Conservation (phyloP, 30 jellyfish, hydroid and myxozoan species). For the Cassiopea andromeda region DNA sequence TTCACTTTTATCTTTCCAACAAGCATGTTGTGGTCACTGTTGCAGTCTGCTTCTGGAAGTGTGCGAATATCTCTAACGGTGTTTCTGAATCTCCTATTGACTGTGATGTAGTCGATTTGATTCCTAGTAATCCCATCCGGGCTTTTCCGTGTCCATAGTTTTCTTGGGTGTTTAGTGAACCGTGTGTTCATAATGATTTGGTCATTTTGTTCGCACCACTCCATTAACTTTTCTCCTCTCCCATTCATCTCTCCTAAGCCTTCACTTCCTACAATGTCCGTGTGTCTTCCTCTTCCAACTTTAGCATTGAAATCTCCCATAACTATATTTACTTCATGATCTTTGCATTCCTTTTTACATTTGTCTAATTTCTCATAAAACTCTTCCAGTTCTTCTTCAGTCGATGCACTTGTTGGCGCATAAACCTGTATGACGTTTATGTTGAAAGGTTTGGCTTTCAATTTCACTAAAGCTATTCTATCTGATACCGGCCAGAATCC, state of each 20-base stretch:
- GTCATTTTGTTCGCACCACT: constrained; percentile 11
- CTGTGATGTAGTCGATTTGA: too few species aligned
- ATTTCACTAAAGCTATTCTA: constrained; percentile 18
- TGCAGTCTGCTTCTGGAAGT: too few species aligned
- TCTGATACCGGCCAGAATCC: constrained; percentile 17
- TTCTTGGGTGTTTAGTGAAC: too few species aligned
- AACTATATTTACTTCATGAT: constrained; percentile 5
- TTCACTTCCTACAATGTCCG: constrained; percentile 6
- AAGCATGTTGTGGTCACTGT: too few species aligned
- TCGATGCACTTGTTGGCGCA: constrained; percentile 15
- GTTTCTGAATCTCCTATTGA: too few species aligned
- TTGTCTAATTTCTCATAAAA: constrained; percentile 27
- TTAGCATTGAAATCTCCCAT: not conserved
- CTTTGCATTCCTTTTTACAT: constrained; percentile 38
- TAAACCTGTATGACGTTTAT: constrained; percentile 1
- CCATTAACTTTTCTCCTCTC: constrained; percentile 8
- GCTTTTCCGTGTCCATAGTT: too few species aligned
- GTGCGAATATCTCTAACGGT: too few species aligned
- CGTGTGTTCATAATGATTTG: too few species aligned
- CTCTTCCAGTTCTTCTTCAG: constrained; percentile 10
- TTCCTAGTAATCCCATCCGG: too few species aligned
- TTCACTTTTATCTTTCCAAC: too few species aligned
- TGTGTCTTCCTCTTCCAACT: constrained; percentile 14
- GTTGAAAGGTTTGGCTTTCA: constrained; percentile 23
- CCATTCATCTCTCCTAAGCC: constrained; percentile 7